Percentiles rank a stretch among this genome's conserved stretches.
phyloP scores from a whole-genome alignment of 2,888 invertebrate genomes.

The Lordiphosa fenestrarum region DNA sequence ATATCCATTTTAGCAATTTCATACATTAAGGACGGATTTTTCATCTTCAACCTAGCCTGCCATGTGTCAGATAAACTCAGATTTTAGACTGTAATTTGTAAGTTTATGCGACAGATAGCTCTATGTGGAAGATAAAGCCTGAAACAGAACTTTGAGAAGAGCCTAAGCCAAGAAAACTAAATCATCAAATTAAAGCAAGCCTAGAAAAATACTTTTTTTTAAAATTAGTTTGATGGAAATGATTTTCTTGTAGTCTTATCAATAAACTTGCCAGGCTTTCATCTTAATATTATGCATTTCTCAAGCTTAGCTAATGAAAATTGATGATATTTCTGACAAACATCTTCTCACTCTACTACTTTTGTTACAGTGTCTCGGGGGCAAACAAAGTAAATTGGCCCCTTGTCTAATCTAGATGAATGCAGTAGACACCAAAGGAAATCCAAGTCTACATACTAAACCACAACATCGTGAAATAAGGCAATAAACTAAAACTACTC shows the following conservation, averaged over 20 bases:
- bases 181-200: too few relatives aligned
- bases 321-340: constrained; percentile 5
- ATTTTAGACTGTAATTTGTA: too few relatives aligned
- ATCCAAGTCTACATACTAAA: constrained; percentile 9
- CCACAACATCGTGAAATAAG: constrained; percentile 19
- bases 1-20: too few relatives aligned
- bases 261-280: background rate
- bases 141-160: too few relatives aligned
- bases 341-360: constrained; percentile 4
- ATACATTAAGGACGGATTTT: too few relatives aligned
- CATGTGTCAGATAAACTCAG: too few relatives aligned
- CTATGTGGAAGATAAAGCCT: too few relatives aligned
- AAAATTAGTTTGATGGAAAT: too few relatives aligned
- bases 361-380: constrained; percentile 40
- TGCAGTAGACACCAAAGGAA: constrained; percentile 23
- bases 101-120: too few relatives aligned
- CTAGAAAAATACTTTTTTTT: too few relatives aligned
- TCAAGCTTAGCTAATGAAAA: constrained; percentile 8
- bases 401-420: constrained; percentile 50
- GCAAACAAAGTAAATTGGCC: constrained; percentile 16
- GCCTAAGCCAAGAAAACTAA: too few relatives aligned
- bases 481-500: constrained; percentile 20
- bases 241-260: background rate
- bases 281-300: background rate
- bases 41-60: too few relatives aligned